Evolutionary conservation across 2,888 invertebrate species (phyloP), one percentile per base, ranked within the genome.

Genomic region (Mechanitis messenoides): DNA sequence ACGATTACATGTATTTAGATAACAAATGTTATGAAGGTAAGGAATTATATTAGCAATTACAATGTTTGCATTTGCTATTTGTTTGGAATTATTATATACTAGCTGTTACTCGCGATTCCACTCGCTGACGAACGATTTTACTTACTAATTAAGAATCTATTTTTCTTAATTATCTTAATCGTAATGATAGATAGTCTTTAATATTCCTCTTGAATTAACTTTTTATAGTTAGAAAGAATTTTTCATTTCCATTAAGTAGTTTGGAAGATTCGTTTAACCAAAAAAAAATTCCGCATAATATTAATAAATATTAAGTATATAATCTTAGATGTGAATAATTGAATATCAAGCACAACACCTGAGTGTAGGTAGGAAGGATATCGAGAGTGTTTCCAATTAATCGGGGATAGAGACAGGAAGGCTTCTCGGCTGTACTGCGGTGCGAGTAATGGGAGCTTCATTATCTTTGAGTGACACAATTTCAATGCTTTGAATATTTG

Each of bases 31-130:
- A 42, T 53, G n/a, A 31, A 38, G n/a, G 33, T 20, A 38, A 42
- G 46, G 20, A 54, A 61, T 28, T 61, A 9, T 54, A 42, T 6
- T 38, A 31, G 45, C 45, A 45, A 57, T 3, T 28, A 42, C 7
- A 56, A 59, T 77, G 78, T 80, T 81, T 81, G 73, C 77, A 77
- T 80, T 77, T 76, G 69, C 72, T 79, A 81, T 83, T 83, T 84
- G 83, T 82, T 82, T 74, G 75, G 71, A 74, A 73, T 75, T 76
- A 74, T 75, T 68, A 31, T 11, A 50, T 50, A 4, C 31, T 31
- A 1, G 20, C 20, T 20, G 20, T 20, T 20, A 20, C 20, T 20
- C 20, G 20, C 20, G 20, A 20, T 20, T 20, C 20, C 20, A 20
- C 20, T 20, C 20, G 20, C 20, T 20, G 20, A 20, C 20, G 20